Base-by-base conservation (phyloP, 2,113 vertebrate genomes). In the Eptesicus fuscus region DNA sequence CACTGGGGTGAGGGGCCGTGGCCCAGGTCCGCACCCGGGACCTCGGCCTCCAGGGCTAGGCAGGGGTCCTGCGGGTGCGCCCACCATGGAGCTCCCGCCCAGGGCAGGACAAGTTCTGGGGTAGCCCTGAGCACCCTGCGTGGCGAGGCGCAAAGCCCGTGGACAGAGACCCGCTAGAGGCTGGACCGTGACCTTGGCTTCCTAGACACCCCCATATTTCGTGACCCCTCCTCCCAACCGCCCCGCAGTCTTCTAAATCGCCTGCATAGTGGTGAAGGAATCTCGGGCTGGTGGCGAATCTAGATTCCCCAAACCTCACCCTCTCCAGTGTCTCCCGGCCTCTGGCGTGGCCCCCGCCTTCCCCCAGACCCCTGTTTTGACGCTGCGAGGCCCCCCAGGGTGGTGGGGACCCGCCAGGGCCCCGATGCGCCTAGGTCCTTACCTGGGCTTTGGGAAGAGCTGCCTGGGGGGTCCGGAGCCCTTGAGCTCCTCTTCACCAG, bases 361-460 rank as follows among this genome's bases (percentile, higher is more conserved):
- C 23, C 78, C 63, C 79, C 12, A 18, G 42, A 37, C 42, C 61
- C 37, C 32, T 0, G 44, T 35, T 32, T 65, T 37, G 28, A 25
- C 11, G 42, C 35, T 10, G 42, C 5, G 1, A 22, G 4, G 47
- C 0, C 10, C 0, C 65, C 9, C 53, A 0, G 8, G 23, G 85
- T 74, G 92, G n/a, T 42, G 90, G 87, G 47, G 91, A 95, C 89
- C 37, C 6, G 10, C 63, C 8, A 20, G 1, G 18, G 70, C 77
- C 88, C 53, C 0, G 37, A 20, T 1, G 59, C 79, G 56, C 95
- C 91, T 18, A 5, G 0, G 7, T 69, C 61, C 89, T 84, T 42
- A 95, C 97, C 95, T 90, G 91, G 91, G 92, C 95, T 93, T 93
- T 84, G 92, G 67, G 59, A 73, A 88, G 73, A 23, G 61, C 90